Evolutionary conservation across 1,140 invertebrate species (phyloP), one percentile per base, ranked within the genome.

Genomic region (Zelostemma sp.): DNA sequence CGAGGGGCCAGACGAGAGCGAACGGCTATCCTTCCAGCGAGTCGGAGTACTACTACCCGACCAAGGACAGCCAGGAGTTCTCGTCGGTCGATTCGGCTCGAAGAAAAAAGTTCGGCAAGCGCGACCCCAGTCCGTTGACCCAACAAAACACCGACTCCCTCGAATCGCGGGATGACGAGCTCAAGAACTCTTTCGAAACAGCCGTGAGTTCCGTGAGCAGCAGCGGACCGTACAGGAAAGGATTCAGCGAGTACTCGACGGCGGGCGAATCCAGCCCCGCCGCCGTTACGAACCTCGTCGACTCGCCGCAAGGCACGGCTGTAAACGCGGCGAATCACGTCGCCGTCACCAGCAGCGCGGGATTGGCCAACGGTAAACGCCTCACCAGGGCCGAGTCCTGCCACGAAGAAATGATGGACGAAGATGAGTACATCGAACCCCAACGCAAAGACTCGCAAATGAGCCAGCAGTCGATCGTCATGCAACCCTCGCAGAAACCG

Each of bases 181-280:
- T 88, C 21, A 86, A 87, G 57, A 86, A 90, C 45, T 89, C 88
- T 1, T 89, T 89, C 68, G 88, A 89, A 57, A 89, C 88, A 12
- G 88, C 86, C 5, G 81, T 87, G n/a, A 89, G 86, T 62, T 89
- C 88, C 1, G 78, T 87, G 1, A 80, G 76, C 38, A 87, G 84
- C 68, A 87, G 84, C 67, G 85, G 82, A 8, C 85, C 83, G 28
- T 78, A 61, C 6, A 77, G 60, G n/a, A 82, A 79, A 49, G 76
- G 66, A 1, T 79, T 80, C 63, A 74, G 71, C 46, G 85, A 86
- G 3, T 86, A 87, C 17, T 79, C 85, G 0, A 82, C 75, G 0
- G 75, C 77, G 1, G 79, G 70, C 5, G 84, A 85, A 8, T 75
- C 78, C 1, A 76, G 74, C 57, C 73, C 80, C 19, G 33, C 25